Conservation (phyloP, 2,797 vertebrate species). For the Pogonophryne albipinna region DNA sequence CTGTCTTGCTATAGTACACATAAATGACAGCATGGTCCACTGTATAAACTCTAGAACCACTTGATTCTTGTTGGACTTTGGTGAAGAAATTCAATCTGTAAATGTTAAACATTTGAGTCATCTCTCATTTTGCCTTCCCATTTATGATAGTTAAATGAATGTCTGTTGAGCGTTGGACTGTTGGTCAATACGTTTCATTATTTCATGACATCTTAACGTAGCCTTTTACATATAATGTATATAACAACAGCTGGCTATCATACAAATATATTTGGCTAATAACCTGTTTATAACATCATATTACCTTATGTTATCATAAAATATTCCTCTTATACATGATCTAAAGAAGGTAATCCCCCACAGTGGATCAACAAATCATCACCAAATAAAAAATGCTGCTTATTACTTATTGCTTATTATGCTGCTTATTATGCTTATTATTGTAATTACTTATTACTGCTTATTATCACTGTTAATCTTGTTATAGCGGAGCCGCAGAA, state of each 20-base stretch:
- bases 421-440: too few species aligned
- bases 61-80: constrained; percentile 61
- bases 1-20: constrained; percentile 74
- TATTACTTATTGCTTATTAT: too few species aligned
- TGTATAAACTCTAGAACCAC: constrained; percentile 72
- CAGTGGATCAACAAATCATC: constrained; percentile 13
- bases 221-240: too few species aligned
- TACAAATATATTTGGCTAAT: constrained; percentile 21
- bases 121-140: constrained; percentile 30
- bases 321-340: neutral
- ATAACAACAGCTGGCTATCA: too few species aligned
- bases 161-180: too few species aligned
- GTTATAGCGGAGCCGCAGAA: neutral
- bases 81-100: constrained; percentile 53
- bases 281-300: neutral
- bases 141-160: too few species aligned
- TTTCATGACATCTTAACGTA: too few species aligned
- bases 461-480: constrained; percentile 3
- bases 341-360: neutral
- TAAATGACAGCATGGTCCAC: constrained; percentile 72
- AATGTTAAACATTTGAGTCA: constrained; percentile 55
- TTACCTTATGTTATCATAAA: neutral
- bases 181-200: too few species aligned
- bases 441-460: too few species aligned
- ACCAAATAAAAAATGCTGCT: constrained; percentile 1